Evolutionary conservation across 2,797 vertebrate species (phyloP).

Genomic region (Lemur catta): DNA sequence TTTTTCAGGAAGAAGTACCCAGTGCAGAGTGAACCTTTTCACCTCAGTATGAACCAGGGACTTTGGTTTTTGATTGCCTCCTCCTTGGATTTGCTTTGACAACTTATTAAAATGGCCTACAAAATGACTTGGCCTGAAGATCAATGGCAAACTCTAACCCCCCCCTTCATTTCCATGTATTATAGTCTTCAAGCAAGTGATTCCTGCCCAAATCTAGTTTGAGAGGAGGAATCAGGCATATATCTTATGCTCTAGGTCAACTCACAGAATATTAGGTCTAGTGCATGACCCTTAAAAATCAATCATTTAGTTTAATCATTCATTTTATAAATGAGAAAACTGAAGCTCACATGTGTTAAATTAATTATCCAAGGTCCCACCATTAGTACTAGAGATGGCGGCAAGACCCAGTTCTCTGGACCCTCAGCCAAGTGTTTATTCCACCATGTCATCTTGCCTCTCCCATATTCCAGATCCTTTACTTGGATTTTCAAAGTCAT

Average conservation of each 20-base stretch:
- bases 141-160: neutral
- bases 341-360: neutral
- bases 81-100: neutral
- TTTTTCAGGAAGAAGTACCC: neutral
- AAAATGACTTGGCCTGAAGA: neutral
- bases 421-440: neutral
- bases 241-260: neutral
- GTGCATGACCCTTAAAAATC: neutral
- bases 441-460: neutral
- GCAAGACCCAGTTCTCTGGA: neutral
- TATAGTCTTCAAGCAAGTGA: neutral
- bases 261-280: neutral
- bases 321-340: conserved; percentile 17
- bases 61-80: neutral
- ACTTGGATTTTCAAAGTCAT: conserved; percentile 53
- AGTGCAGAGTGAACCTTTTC: neutral
- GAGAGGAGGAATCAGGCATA: neutral
- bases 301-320: neutral
- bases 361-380: neutral
- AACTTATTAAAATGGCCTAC: neutral
- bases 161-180: neutral
- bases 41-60: neutral
- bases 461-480: neutral
- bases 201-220: neutral
- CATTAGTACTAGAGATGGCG: neutral